These are phyloP conservation scores for Pao palembangensis DNA, from an alignment of 2,113 vertebrate genomes.

Conservation along the genomic window DNA sequence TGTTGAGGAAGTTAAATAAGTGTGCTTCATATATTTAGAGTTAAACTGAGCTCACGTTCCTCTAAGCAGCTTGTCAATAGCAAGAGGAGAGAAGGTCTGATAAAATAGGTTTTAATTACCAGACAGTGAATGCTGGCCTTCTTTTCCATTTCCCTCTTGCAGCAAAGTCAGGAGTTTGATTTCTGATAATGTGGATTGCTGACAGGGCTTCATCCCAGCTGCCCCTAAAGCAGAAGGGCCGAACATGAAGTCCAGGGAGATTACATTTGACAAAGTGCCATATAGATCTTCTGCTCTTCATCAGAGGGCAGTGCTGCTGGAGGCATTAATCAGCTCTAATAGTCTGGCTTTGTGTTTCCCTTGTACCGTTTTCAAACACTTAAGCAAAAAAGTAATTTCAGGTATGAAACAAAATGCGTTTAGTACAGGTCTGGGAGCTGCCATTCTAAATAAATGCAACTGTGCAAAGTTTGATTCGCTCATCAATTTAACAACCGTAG, in stretches of 20 bases:
- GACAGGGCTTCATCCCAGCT: conserved; percentile 85
- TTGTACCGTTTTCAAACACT: conserved; percentile 78
- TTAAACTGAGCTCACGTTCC: conserved; percentile 81
- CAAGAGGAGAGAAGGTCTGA: conserved; percentile 72
- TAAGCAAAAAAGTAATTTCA: conserved; percentile 90
- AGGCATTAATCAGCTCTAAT: conserved; percentile 85
- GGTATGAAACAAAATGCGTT: conserved; percentile 89
- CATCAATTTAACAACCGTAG: no score
- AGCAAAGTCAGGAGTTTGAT: conserved; percentile 84
- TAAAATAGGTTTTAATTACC: conserved; percentile 97
- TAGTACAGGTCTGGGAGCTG: conserved; percentile 73
- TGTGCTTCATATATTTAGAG: conserved; percentile 82
- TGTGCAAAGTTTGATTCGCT: no score
- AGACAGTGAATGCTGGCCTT: conserved; percentile 81
- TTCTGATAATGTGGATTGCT: conserved; percentile 93
- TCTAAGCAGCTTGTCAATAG: conserved; percentile 81
- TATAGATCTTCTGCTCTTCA: conserved; percentile 84
- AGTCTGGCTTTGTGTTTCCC: conserved; percentile 63
- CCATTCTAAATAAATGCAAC: no score
- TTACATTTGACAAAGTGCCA: conserved; percentile 86
- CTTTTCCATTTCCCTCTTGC: conserved; percentile 69
- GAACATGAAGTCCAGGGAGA: conserved; percentile 77
- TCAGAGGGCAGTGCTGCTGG: conserved; percentile 76
- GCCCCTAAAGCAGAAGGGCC: conserved; percentile 69
- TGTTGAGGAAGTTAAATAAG: conserved; percentile 80